A percentile compares a stretch with the other conserved stretches of the same genome.
Conservation (phyloP, 2,113 vertebrate genomes). For the Toxostoma redivivum region DNA sequence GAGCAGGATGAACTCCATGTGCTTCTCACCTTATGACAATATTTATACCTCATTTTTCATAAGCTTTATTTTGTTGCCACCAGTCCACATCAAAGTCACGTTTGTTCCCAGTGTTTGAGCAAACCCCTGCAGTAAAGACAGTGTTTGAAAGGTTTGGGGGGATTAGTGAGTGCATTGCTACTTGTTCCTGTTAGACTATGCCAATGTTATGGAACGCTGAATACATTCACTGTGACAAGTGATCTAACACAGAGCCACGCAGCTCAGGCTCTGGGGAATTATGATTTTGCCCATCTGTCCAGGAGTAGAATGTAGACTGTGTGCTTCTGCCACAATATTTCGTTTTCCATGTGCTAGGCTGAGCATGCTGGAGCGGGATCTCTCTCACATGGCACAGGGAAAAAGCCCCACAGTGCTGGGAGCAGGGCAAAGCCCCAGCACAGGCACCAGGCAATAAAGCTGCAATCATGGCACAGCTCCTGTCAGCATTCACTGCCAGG, state of each 20-base stretch:
- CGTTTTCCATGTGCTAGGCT: not conserved
- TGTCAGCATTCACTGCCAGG: not conserved
- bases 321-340: slow-evolving; percentile 8
- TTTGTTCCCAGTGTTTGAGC: not conserved
- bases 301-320: not conserved
- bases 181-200: not conserved
- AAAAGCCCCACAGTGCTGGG: not conserved
- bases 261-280: slow-evolving; percentile 19
- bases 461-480: not conserved
- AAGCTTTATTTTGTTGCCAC: not conserved
- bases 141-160: not conserved
- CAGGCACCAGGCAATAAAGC: not conserved
- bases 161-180: not conserved
- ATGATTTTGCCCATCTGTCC: slow-evolving; percentile 52
- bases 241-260: slow-evolving; percentile 27
- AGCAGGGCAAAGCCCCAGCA: not conserved
- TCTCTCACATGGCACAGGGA: not conserved
- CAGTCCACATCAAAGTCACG: not conserved
- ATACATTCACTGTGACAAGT: slow-evolving; percentile 45
- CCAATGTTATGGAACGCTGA: slow-evolving; percentile 16
- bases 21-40: slow-evolving; percentile 45
- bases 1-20: slow-evolving; percentile 58
- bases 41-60: slow-evolving; percentile 49
- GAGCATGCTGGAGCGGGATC: not conserved
- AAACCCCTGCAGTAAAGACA: not conserved